These are phyloP conservation scores for Drosophila mimetica DNA, from an alignment of 2,888 invertebrate genomes.

Conservation along the genomic window DNA sequence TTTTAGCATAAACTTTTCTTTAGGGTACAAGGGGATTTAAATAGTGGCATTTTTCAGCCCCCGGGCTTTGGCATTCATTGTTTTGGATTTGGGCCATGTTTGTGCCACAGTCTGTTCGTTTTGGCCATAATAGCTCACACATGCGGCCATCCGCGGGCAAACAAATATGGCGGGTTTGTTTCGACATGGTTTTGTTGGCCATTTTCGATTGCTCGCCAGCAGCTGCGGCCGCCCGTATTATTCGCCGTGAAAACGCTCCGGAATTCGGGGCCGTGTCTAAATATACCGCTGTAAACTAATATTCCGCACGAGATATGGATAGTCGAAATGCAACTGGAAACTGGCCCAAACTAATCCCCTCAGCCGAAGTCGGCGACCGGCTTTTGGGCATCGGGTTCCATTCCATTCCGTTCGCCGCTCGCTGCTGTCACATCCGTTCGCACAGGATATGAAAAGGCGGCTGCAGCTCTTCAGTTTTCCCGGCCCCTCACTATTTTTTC, in stretches of 20 bases:
- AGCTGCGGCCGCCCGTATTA: slow-evolving; percentile 7
- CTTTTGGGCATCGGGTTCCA: slow-evolving; percentile 46
- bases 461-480: slow-evolving; percentile 5
- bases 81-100: slow-evolving; percentile 18
- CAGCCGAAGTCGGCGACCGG: slow-evolving; percentile 45
- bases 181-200: slow-evolving; percentile 57
- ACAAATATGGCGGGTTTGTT: slow-evolving; percentile 60
- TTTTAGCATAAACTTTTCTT: background rate
- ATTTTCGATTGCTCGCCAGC: slow-evolving; percentile 63
- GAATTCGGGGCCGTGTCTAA: slow-evolving; percentile 50
- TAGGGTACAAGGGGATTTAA: slow-evolving; percentile 12
- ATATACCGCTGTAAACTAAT: slow-evolving; percentile 55
- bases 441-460: slow-evolving; percentile 70
- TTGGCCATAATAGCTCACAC: slow-evolving; percentile 37
- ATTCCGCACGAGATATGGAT: slow-evolving; percentile 26
- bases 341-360: slow-evolving; percentile 52
- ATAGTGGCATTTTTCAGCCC: background rate
- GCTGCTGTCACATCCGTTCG: slow-evolving; percentile 65
- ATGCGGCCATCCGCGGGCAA: slow-evolving; percentile 48
- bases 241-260: slow-evolving; percentile 24
- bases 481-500: slow-evolving; percentile 11
- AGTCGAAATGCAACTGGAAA: slow-evolving; percentile 8
- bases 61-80: background rate
- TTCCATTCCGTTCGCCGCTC: slow-evolving; percentile 17
- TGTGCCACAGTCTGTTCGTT: slow-evolving; percentile 13